phyloP scores from a whole-genome alignment of 2,797 vertebrate genomes.

The Hemibagrus guttatus region DNA sequence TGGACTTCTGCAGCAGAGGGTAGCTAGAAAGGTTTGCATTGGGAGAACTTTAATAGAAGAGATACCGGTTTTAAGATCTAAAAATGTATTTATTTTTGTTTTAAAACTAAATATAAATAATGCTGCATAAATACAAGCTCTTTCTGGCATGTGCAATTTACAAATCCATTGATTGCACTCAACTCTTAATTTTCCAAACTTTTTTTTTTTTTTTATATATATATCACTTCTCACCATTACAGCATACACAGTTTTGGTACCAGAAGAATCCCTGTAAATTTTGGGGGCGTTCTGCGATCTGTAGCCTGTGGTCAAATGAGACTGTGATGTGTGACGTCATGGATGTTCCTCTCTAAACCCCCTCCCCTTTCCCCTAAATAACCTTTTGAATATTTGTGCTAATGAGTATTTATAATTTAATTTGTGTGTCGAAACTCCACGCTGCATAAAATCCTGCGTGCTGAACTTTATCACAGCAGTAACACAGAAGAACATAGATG shows the following conservation, averaged over 20 bases:
- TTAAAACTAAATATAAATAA: neutral
- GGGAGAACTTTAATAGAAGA: neutral
- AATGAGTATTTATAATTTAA: neutral
- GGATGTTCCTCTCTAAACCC: neutral
- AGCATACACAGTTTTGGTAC: conserved; percentile 7
- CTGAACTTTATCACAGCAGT: conserved; percentile 20
- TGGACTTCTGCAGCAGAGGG: neutral
- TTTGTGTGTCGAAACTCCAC: neutral
- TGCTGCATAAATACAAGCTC: neutral
- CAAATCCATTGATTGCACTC: neutral
- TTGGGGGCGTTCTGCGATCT: neutral
- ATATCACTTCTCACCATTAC: conserved; percentile 14
- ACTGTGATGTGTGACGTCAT: conserved; percentile 16
- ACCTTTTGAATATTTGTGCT: neutral
- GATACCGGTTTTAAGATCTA: neutral
- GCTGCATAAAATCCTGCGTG: conserved; percentile 11
- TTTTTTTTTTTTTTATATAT: neutral
- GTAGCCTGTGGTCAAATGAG: conserved; percentile 15
- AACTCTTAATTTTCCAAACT: neutral
- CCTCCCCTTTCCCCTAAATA: neutral
- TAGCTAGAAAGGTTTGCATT: neutral
- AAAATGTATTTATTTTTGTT: neutral
- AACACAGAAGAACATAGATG: conserved; percentile 20
- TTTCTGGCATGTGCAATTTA: neutral
- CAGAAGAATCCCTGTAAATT: neutral